Conservation (phyloP, 2,888 invertebrate genomes). For the Erebia aethiops region DNA sequence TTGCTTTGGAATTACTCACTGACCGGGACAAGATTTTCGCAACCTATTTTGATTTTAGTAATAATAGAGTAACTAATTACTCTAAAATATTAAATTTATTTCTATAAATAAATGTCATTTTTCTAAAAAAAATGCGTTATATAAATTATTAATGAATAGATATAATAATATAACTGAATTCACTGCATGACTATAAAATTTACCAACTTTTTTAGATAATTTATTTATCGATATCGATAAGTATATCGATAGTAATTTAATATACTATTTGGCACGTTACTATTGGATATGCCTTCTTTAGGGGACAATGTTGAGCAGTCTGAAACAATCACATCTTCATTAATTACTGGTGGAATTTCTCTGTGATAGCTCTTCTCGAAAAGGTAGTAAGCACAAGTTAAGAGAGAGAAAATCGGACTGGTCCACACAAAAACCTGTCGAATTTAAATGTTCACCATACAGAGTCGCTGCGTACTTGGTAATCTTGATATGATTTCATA, state of each 20-base stretch:
- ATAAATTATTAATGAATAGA: no score
- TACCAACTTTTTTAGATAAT: background rate
- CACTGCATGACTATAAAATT: no score
- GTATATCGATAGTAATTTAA: no score
- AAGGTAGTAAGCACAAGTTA: slow-evolving; percentile 41
- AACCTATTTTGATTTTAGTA: no score
- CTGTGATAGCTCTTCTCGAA: slow-evolving; percentile 48
- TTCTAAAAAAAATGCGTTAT: no score
- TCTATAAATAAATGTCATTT: no score
- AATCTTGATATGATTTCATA: slow-evolving; percentile 48
- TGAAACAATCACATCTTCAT: slow-evolving; percentile 78
- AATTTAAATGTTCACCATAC: slow-evolving; percentile 46
- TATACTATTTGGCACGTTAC: slow-evolving; percentile 50
- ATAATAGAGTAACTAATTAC: no score
- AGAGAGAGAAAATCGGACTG: slow-evolving; percentile 39
- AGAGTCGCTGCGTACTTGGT: slow-evolving; percentile 38
- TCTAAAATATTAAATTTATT: no score
- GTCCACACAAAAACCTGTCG: slow-evolving; percentile 44
- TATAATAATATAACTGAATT: no score
- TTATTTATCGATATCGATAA: slow-evolving; percentile 48
- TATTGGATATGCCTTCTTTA: slow-evolving; percentile 61
- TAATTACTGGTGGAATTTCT: slow-evolving; percentile 74
- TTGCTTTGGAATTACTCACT: no score
- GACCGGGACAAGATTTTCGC: no score
- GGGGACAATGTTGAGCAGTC: slow-evolving; percentile 66